Base-by-base conservation (phyloP, 2,797 vertebrate genomes). In the Sylvilagus floridanus region DNA sequence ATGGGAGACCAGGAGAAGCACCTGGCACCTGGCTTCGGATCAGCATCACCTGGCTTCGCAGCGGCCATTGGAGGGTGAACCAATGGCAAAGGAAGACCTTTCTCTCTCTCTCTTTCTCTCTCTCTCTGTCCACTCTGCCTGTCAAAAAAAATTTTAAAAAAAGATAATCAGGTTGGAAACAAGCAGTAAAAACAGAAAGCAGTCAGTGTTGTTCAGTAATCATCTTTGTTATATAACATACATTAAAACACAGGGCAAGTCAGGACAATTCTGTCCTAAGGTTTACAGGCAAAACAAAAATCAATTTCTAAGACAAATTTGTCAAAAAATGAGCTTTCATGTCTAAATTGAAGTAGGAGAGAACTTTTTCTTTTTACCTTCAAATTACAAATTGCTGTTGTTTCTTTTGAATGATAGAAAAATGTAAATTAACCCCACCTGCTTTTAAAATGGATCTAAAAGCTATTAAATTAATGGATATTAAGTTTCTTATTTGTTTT, bases 261-360 rank as follows among this genome's bases (percentile, higher is more conserved):
- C 35, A 79, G 37, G 32, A 30, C 42, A 94, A 95, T 97, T 92
- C 93, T 37, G 60, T 63, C 75, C 86, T 69, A 97, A 95, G 81
- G 57, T 76, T 71, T 93, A 1, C 35, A 90, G 76, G 52, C 22
- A 88, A 73, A 90, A 84, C 35, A 42, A 7, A 96, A 95, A 93
- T 94, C 84, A 90, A 93, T 96, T 96, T 79, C 69, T 54, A 81
- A 92, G 65, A 77, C 24, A 77, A 83, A 85, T 93, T n/a, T 95
- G 37, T 86, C 37, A 93, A 76, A 96, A 94, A 93, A 84, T 71
- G 26, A 91, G 17, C 42, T 79, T 94, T 93, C 37, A 32, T 86
- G 30, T 63, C 5, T 95, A 81, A 86, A 77, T 84, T 86, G 84
- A 90, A 81, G 1, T 81, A 72, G 54, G 3, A 13, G 50, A 85